phyloP scores from a whole-genome alignment of 2,888 invertebrate species.

The Agrotis ipsilon region DNA sequence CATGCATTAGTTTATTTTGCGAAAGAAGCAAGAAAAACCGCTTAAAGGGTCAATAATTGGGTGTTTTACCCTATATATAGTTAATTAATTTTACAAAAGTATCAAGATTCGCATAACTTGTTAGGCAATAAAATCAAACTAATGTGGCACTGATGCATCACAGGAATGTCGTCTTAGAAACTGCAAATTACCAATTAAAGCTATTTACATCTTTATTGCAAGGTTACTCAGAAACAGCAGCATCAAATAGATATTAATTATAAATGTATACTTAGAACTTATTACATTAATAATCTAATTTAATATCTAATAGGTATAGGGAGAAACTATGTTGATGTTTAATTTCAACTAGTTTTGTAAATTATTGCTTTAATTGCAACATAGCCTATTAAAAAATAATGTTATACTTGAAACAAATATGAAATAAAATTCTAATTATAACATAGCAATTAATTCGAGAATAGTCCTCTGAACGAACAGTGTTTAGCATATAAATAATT shows the following conservation, averaged over 20 bases:
- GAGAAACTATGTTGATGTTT: not conserved
- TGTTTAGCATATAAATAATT: not conserved
- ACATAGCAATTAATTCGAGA: not conserved
- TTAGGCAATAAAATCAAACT: slow-evolving; percentile 14
- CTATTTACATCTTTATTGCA: slow-evolving; percentile 40
- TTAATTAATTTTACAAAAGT: not conserved
- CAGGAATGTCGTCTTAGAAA: slow-evolving; percentile 20
- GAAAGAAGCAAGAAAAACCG: too few relatives aligned
- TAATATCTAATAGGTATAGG: not conserved
- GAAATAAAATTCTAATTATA: not conserved
- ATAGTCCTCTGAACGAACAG: too few relatives aligned
- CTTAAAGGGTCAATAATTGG: too few relatives aligned
- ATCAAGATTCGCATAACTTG: not conserved
- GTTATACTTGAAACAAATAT: not conserved
- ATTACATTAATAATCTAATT: slow-evolving; percentile 17
- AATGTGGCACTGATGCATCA: not conserved
- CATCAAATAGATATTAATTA: not conserved
- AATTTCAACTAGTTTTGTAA: not conserved
- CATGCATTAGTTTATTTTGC: too few relatives aligned
- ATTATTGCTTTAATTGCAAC: not conserved
- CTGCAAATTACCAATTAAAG: slow-evolving; percentile 31
- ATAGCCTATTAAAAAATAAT: not conserved
- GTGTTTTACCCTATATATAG: too few relatives aligned
- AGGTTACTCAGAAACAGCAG: slow-evolving; percentile 9
- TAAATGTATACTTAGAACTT: not conserved